Evolutionary conservation across 2,797 vertebrate species (phyloP).

Genomic region (Artibeus lituratus): DNA sequence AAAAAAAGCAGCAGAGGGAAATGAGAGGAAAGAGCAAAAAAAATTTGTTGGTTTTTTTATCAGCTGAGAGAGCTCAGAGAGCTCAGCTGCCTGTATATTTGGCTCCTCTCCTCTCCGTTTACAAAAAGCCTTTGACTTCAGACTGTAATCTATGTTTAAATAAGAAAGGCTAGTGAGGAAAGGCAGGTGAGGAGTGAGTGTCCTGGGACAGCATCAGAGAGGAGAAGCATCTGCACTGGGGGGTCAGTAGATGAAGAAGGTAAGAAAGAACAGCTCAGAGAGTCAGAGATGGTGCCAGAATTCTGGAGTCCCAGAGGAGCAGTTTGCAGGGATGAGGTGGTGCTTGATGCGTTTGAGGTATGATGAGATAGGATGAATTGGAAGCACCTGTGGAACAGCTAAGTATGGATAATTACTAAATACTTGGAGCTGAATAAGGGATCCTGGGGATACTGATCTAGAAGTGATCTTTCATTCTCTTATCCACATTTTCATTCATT

Average conservation of each 20-base stretch:
- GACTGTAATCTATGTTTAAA: background rate
- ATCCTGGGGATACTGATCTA: background rate
- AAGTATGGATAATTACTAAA: background rate
- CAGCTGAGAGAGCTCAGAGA: background rate
- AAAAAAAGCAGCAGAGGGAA: background rate
- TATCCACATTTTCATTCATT: background rate
- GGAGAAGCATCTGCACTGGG: background rate
- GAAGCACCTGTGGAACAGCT: constrained; percentile 18
- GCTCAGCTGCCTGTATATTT: background rate
- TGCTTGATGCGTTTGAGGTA: background rate
- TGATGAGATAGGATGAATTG: background rate
- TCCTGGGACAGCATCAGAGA: background rate
- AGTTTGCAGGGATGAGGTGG: background rate
- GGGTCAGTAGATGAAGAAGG: background rate
- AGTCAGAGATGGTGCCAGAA: background rate
- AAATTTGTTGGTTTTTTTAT: background rate
- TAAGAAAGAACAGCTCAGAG: background rate
- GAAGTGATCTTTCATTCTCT: background rate
- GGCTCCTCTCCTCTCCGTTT: background rate
- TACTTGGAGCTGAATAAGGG: constrained; percentile 18
- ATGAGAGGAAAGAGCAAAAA: background rate
- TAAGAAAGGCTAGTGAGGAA: background rate
- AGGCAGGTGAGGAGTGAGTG: background rate
- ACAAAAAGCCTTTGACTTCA: background rate
- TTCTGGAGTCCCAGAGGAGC: background rate